A percentile compares a stretch with the other conserved stretches of the same genome.
phyloP scores from a whole-genome alignment of 2,113 vertebrate genomes.

The Chelonoidis abingdonii region DNA sequence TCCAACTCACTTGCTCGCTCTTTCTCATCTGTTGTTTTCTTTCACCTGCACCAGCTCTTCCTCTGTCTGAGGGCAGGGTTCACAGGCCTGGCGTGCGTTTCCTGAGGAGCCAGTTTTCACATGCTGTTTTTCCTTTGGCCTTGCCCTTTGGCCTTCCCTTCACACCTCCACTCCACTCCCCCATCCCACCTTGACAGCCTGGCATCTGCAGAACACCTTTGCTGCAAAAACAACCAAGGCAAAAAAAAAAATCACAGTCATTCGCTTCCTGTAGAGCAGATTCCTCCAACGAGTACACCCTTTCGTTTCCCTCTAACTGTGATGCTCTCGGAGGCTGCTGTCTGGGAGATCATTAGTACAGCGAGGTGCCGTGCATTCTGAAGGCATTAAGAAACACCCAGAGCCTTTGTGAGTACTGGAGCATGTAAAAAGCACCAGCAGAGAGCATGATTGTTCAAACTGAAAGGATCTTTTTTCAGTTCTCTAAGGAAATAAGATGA shows the following conservation, averaged over 20 bases:
- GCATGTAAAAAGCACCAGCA: fast-evolving
- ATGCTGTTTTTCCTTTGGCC: not conserved
- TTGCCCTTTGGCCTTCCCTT: constrained; percentile 59
- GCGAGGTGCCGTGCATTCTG: not conserved
- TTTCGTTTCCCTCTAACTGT: not conserved
- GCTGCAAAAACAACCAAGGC: constrained; percentile 23
- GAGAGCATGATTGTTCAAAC: not conserved
- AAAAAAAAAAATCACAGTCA: not conserved
- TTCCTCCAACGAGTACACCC: not conserved
- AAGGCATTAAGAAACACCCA: not conserved
- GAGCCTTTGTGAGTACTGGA: not conserved
- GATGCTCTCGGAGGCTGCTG: not conserved
- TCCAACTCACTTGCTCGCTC: not conserved
- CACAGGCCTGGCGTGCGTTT: not conserved
- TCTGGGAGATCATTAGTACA: fast-evolving
- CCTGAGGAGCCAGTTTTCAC: constrained; percentile 39
- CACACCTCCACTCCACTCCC: not conserved
- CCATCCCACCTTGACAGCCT: not conserved
- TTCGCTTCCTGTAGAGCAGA: not conserved
- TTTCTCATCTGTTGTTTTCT: not conserved
- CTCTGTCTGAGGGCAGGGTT: not conserved
- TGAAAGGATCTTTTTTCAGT: not conserved
- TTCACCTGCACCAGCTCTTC: not conserved
- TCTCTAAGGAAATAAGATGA: not conserved
- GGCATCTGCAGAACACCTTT: constrained; percentile 43